A percentile compares a stretch with the other conserved stretches of the same genome.
phyloP scores from a whole-genome alignment of 2,113 vertebrate species.

The Nicator chloris region DNA sequence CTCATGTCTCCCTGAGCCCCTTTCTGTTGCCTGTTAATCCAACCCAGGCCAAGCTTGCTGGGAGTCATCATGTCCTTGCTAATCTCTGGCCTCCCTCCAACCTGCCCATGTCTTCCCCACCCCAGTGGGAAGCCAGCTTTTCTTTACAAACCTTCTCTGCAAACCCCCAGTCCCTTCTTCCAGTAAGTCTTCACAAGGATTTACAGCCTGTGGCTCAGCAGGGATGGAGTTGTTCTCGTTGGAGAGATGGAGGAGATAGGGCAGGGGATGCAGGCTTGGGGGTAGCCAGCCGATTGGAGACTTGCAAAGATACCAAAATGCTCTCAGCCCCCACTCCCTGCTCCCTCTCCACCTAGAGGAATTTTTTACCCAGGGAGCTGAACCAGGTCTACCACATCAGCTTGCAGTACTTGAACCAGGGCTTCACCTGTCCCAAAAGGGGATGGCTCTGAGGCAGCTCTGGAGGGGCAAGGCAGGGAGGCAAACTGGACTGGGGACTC shows the following conservation, averaged over 20 bases:
- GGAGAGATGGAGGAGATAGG: not conserved
- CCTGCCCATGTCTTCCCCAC: not conserved
- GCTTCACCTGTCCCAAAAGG: not conserved
- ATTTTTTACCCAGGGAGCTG: not conserved
- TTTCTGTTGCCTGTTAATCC: not conserved
- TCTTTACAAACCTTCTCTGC: not conserved
- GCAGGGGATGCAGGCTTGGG: not conserved
- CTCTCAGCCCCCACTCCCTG: not conserved
- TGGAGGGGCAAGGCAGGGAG: not conserved
- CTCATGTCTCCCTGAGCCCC: not conserved
- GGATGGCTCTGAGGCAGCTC: accelerated
- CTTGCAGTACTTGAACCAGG: not conserved
- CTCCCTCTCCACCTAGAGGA: not conserved
- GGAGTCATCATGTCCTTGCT: not conserved
- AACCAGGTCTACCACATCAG: not conserved
- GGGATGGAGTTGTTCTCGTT: not conserved
- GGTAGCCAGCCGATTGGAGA: not conserved
- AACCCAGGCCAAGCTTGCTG: not conserved
- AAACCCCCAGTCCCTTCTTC: not conserved
- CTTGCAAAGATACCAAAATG: not conserved
- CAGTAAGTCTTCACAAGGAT: not conserved
- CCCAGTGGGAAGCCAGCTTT: not conserved
- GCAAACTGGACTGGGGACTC: not conserved
- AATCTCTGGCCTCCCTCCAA: not conserved
- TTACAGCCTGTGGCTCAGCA: not conserved